Evolutionary conservation across 2,888 invertebrate genomes (phyloP).

Genomic region (Melanotus villosus): DNA sequence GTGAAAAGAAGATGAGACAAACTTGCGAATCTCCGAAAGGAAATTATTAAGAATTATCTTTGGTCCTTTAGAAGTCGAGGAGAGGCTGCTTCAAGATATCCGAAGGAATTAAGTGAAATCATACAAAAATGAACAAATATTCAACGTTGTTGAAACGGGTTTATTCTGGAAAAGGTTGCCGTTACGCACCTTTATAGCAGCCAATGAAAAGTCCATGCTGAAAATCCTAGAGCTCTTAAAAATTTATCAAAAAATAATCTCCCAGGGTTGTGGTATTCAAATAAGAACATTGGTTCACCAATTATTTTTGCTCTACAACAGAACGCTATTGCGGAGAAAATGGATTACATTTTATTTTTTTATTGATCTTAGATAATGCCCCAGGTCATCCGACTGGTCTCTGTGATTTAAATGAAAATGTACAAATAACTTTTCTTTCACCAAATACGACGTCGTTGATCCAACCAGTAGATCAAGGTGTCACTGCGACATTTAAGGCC

Average conservation of each 20-base stretch:
- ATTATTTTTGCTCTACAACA: conserved; percentile 16
- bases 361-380: conserved; percentile 15
- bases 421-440: background rate
- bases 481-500: conserved; percentile 3
- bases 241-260: background rate
- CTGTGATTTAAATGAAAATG: background rate
- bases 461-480: background rate
- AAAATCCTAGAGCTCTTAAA: conserved; percentile 11
- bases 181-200: too few species aligned
- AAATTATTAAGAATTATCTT: too few species aligned
- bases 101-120: too few species aligned
- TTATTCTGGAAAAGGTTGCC: too few species aligned
- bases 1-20: too few species aligned
- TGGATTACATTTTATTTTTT: conserved; percentile 15
- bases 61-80: too few species aligned
- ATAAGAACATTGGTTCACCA: conserved; percentile 20
- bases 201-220: too few species aligned
- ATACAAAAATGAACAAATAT: too few species aligned
- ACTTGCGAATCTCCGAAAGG: too few species aligned
- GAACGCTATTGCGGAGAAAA: conserved; percentile 9
- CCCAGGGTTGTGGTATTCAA: conserved; percentile 17
- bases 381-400: background rate
- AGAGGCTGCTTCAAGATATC: too few species aligned
- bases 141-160: too few species aligned
- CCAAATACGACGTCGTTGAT: background rate